These are phyloP conservation scores for Acrobasis suavella DNA, from an alignment of 2,888 invertebrate species.

Conservation along the genomic window DNA sequence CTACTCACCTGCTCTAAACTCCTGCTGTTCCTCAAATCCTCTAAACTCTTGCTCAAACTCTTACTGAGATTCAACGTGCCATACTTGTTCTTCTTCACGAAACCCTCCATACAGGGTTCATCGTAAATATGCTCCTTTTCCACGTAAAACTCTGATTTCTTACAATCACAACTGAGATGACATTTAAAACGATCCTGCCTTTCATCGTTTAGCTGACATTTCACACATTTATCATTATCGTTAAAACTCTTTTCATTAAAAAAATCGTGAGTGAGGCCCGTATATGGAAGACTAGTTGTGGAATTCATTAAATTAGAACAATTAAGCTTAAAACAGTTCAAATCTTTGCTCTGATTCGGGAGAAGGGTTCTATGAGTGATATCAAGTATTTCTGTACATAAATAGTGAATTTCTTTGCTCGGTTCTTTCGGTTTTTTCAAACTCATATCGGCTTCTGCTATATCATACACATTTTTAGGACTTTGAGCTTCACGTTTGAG, in stretches of 20 bases:
- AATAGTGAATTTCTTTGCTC: constrained; percentile 66
- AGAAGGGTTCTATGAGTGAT: constrained; percentile 60
- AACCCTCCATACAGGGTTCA: constrained; percentile 68
- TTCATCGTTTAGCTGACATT: constrained; percentile 55
- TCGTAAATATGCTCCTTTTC: constrained; percentile 84
- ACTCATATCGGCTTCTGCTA: constrained; percentile 50
- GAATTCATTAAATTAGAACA: constrained; percentile 65
- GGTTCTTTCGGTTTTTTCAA: constrained; percentile 54
- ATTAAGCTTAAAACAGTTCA: constrained; percentile 70
- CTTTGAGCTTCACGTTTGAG: constrained; percentile 72
- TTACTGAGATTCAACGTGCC: constrained; percentile 52
- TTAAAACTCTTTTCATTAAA: constrained; percentile 34
- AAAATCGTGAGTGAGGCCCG: constrained; percentile 51
- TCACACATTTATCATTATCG: constrained; percentile 46
- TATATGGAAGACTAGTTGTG: constrained; percentile 67
- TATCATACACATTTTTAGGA: constrained; percentile 47
- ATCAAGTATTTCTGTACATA: constrained; percentile 76
- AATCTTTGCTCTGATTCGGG: constrained; percentile 52
- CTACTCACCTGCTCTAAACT: constrained; percentile 48
- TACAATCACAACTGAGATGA: constrained; percentile 66
- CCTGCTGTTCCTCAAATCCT: constrained; percentile 46
- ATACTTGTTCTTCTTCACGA: constrained; percentile 44
- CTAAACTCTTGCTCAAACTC: constrained; percentile 57
- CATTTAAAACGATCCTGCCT: constrained; percentile 63
- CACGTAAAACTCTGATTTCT: constrained; percentile 61